A percentile compares a stretch with the other conserved stretches of the same genome.
These are phyloP conservation scores for Aphodius sticticus DNA, from an alignment of 2,888 invertebrate species.

Conservation along the genomic window DNA sequence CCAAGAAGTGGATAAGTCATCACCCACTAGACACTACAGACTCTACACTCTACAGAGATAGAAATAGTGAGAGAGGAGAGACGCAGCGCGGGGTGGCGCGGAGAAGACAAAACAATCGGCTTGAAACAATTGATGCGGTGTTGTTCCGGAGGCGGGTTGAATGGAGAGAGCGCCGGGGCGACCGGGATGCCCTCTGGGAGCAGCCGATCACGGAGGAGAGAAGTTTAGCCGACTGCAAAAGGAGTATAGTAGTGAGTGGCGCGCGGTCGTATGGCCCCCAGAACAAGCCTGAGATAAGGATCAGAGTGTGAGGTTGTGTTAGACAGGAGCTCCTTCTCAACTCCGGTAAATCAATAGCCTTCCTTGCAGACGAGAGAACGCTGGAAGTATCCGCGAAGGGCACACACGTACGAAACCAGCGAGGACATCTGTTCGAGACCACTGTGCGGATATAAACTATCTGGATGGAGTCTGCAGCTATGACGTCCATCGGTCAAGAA, in stretches of 20 bases:
- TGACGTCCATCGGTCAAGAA: too few relatives aligned
- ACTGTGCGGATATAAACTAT: too few relatives aligned
- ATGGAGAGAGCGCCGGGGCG: neutral
- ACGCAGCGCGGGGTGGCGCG: neutral
- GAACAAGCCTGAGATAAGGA: neutral
- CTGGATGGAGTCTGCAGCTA: too few relatives aligned
- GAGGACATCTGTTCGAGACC: neutral
- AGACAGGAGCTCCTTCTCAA: neutral
- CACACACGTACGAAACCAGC: neutral
- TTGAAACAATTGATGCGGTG: conserved; percentile 4
- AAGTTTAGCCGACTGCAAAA: neutral
- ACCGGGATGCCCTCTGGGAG: neutral
- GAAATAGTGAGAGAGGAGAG: neutral
- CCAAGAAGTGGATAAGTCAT: neutral
- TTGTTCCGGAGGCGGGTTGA: neutral
- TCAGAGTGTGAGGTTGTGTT: conserved; percentile 4
- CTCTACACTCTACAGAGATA: neutral
- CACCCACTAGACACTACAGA: neutral
- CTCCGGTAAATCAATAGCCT: neutral
- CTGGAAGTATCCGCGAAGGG: neutral
- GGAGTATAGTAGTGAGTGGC: neutral
- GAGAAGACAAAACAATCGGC: neutral
- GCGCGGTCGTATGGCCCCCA: neutral
- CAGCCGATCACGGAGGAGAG: neutral
- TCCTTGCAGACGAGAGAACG: neutral